These are phyloP conservation scores for Antechinus stuartii DNA, from an alignment of 2,113 vertebrate genomes.

Conservation along the genomic window DNA sequence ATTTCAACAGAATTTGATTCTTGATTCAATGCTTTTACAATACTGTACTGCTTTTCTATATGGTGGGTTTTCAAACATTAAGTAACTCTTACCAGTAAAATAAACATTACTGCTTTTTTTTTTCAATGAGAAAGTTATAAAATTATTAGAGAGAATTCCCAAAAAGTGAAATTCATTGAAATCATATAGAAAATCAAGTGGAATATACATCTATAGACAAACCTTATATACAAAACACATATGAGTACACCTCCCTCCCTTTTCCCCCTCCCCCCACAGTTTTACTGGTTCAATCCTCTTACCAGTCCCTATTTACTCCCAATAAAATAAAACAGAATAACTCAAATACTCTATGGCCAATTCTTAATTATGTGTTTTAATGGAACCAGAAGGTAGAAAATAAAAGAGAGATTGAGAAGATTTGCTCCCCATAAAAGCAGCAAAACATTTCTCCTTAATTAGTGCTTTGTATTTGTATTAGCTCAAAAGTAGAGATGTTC, in stretches of 20 bases:
- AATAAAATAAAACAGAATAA: not conserved
- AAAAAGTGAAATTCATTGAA: not conserved
- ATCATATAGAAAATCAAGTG: not conserved
- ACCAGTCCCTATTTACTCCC: not conserved
- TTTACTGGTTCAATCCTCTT: not conserved
- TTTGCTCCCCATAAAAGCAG: not conserved
- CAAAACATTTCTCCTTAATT: not conserved
- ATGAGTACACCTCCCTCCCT: not conserved
- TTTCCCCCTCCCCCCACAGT: not conserved
- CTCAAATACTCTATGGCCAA: not conserved
- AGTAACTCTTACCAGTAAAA: not conserved
- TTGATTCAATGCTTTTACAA: not conserved
- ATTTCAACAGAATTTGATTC: not conserved
- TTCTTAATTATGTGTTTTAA: not conserved
- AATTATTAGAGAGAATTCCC: not conserved
- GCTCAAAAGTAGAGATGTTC: not conserved
- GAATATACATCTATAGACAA: not conserved
- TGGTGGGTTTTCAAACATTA: not conserved
- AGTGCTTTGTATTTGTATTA: not conserved
- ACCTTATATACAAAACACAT: not conserved
- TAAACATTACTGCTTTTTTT: not conserved
- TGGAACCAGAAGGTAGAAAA: not conserved
- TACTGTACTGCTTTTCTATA: not conserved
- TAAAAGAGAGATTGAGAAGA: not conserved
- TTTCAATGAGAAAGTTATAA: not conserved